Conservation (phyloP, 2,888 invertebrate genomes). For the Coenonympha glycerion region DNA sequence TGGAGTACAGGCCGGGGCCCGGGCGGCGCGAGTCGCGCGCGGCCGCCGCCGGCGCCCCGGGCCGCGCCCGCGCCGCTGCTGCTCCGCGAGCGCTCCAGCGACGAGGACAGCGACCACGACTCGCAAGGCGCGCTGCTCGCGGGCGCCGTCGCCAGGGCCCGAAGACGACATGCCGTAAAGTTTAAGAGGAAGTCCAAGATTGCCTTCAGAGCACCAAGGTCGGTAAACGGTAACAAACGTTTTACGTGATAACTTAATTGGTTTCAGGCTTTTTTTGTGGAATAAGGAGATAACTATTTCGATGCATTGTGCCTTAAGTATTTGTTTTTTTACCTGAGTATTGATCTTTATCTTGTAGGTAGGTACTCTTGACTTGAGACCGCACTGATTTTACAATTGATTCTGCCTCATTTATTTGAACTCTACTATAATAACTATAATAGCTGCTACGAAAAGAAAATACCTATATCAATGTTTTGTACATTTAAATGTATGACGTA, state of each 20-base stretch:
- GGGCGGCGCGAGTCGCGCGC: constrained; percentile 48
- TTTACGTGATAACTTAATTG: not conserved
- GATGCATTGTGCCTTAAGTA: too few species aligned
- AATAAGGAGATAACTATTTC: too few species aligned
- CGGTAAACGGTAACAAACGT: constrained; percentile 32
- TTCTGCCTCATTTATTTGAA: too few species aligned
- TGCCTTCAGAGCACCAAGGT: constrained; percentile 63
- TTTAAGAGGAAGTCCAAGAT: constrained; percentile 65
- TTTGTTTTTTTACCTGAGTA: too few species aligned
- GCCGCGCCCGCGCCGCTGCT: constrained; percentile 30
- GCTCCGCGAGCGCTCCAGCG: constrained; percentile 34
- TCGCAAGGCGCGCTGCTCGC: constrained; percentile 57
- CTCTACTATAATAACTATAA: too few species aligned
- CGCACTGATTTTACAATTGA: too few species aligned
- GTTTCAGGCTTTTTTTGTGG: too few species aligned
- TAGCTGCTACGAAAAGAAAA: too few species aligned
- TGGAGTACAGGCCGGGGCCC: constrained; percentile 53
- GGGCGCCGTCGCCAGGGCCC: constrained; percentile 62
- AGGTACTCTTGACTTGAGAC: too few species aligned
- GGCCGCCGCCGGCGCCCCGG: constrained; percentile 40
- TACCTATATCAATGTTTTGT: too few species aligned
- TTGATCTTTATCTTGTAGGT: too few species aligned
- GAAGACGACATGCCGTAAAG: constrained; percentile 68
- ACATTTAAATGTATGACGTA: not conserved
- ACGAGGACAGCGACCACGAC: constrained; percentile 48